phyloP scores from a whole-genome alignment of 2,113 vertebrate species.

The Sylvilagus bachmani region DNA sequence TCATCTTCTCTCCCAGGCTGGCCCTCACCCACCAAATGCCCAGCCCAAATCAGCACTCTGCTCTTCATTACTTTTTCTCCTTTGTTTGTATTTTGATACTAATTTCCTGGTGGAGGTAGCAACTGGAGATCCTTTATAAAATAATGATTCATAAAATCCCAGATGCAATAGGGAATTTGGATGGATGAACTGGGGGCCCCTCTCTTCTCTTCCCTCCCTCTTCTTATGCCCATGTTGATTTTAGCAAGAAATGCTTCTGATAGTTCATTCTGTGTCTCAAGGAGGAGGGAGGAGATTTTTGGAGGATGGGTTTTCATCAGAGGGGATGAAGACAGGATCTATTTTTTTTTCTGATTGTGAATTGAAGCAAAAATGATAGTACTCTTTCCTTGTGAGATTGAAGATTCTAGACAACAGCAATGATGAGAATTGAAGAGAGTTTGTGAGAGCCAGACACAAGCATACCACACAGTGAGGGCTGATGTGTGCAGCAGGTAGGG shows the following conservation, averaged over 20 bases:
- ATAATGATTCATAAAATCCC: neutral
- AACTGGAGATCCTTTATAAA: neutral
- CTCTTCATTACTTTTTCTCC: neutral
- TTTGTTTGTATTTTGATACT: neutral
- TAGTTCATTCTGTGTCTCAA: neutral
- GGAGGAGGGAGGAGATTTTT: neutral
- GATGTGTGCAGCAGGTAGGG: neutral
- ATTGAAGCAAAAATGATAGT: neutral
- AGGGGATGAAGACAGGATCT: neutral
- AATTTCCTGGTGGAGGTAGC: neutral
- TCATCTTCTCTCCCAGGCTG: neutral
- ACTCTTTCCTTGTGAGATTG: neutral
- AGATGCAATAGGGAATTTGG: neutral
- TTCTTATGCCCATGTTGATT: neutral
- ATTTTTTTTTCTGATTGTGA: neutral
- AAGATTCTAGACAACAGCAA: neutral
- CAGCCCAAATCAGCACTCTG: neutral
- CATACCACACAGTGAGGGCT: too few relatives aligned
- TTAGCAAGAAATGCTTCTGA: neutral
- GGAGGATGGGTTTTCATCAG: neutral
- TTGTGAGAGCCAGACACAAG: neutral
- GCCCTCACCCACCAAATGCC: neutral
- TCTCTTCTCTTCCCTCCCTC: neutral
- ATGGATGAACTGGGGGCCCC: neutral
- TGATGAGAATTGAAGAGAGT: neutral